Base-by-base conservation (phyloP, 2,797 vertebrate species). In the Anisognathus igniventris region DNA sequence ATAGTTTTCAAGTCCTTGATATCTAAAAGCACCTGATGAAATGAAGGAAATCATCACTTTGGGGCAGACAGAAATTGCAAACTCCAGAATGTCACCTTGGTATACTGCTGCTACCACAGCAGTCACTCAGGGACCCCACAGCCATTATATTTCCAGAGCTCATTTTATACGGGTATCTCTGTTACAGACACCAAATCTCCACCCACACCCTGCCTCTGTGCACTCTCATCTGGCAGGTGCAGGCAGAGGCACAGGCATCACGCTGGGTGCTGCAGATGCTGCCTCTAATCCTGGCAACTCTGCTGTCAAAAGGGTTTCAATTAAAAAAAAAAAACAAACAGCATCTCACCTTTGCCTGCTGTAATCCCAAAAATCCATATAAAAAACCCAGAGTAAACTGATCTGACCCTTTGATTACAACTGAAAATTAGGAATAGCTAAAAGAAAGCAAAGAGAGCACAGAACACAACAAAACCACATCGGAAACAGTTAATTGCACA, bases 101-200 rank as follows among this genome's bases (percentile, higher is more conserved):
- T 21, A 14, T 5, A 10, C 0, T 57, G 35, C 48, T 37, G 19
- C 50, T 62, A n/a, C 35, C 31, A 57, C 0, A 0, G 48, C 42
- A 65, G 47, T 24, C n/a, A 15, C 40, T 24, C 27, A 28, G 19
- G 53, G 25, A 72, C 6, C 23, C 25, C 0, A 0, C 7, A 47
- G 31, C 5, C 33, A 5, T 22, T 14, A 0, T 0, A 24, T 30
- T 72, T 72, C 74, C 53, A 64, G 33, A 71, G 30, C 30, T 72
- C 57, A 60, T 44, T 24, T 27, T 30, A 7, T 2, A 42, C 6
- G 25, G 12, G 12, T 19, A 53, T 10, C 58, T 62, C 54, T 57
- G 25, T 33, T 39, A 30, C 23, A 64, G 10, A 44, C 25, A 44
- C 13, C 71, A 53, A 14, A 60, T 10, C 30, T 40, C 37, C 7